Percentiles rank a stretch among this genome's conserved stretches.
These are phyloP conservation scores for Monochamus saltuarius DNA, from an alignment of 1,140 invertebrate genomes.

Conservation along the genomic window DNA sequence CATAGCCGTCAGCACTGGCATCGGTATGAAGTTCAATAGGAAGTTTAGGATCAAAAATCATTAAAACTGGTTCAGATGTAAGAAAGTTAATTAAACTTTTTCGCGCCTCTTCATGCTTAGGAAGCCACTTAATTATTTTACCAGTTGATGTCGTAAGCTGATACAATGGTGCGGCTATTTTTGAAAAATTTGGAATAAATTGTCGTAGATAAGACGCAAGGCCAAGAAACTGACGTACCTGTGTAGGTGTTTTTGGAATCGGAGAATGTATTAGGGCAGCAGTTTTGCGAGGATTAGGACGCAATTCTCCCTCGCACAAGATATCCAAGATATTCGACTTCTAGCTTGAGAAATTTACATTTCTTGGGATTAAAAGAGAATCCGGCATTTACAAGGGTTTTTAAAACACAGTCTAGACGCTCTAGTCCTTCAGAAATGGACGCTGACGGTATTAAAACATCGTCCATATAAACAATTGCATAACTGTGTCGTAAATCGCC, in stretches of 20 bases:
- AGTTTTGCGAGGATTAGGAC: too few species aligned
- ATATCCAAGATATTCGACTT: slow-evolving; percentile 23
- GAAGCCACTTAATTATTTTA: too few species aligned
- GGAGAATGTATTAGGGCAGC: too few species aligned
- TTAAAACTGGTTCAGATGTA: too few species aligned
- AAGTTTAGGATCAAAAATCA: too few species aligned
- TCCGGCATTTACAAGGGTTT: slow-evolving; percentile 5
- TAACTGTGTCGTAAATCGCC: slow-evolving; percentile 9
- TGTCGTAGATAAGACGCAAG: slow-evolving; percentile 37
- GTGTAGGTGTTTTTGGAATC: too few species aligned
- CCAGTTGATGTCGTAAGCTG: slow-evolving; percentile 11
- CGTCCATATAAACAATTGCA: slow-evolving; percentile 30
- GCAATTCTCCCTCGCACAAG: slow-evolving; percentile 16
- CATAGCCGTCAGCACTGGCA: not conserved
- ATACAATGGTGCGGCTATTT: slow-evolving; percentile 29
- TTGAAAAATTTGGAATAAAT: slow-evolving; percentile 35
- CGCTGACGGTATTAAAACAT: slow-evolving; percentile 24
- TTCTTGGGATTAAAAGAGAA: too few species aligned
- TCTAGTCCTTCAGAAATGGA: slow-evolving; percentile 17
- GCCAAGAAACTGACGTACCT: too few species aligned
- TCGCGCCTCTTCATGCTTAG: too few species aligned
- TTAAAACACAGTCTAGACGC: slow-evolving; percentile 19
- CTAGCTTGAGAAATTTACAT: slow-evolving; percentile 10
- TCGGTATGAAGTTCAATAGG: not conserved
- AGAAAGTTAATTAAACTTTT: too few species aligned